Base-by-base conservation (phyloP, 2,113 vertebrate species). In the Oncorhynchus tshawytscha region DNA sequence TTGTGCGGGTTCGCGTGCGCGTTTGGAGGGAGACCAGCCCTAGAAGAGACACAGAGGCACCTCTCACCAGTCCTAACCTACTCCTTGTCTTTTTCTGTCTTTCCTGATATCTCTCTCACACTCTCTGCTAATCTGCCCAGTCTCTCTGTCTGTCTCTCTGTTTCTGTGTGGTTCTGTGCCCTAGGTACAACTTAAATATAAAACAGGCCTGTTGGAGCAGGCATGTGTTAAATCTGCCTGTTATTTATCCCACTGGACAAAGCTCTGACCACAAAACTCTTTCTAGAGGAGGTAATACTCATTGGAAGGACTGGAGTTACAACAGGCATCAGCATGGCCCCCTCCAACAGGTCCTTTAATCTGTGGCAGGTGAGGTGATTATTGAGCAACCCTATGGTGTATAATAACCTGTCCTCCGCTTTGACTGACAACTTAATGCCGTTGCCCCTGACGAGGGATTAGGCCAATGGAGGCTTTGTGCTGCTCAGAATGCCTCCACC, bases 401-500 rank as follows among this genome's bases (percentile, higher is more conserved):
- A 34, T 77, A 62, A 62, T 51, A 60, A 70, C 71, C 22, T 62
- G 70, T 60, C 71, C 22, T 6, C 25, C 24, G 4, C 49, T 68
- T 13, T 78, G 76, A 73, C 22, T 71, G 69, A 77, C 70, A 78
- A 60, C 18, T 34, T 78, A 78, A 73, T 72, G 70, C 22, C 25
- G 22, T 73, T 72, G 60, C 64, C 51, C 48, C 71, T 68, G 64
- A 67, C 16, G 48, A 65, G 27, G 54, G 69, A 51, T 71, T 68
- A 45, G 25, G 18, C 64, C 20, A 78, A 68, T 29, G 51, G 34
- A 39, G 67, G 54, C 68, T 70, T 70, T 76, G 68, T 71, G 57
- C 16, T 71, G 25, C 59, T 62, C 57, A 76, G 77, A 73, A 67
- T 68, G 51, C 7, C 70, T 20, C 45, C 77, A 45, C 7, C 3